Conservation (phyloP, 1,140 invertebrate species). For the Sycophila sp. region DNA sequence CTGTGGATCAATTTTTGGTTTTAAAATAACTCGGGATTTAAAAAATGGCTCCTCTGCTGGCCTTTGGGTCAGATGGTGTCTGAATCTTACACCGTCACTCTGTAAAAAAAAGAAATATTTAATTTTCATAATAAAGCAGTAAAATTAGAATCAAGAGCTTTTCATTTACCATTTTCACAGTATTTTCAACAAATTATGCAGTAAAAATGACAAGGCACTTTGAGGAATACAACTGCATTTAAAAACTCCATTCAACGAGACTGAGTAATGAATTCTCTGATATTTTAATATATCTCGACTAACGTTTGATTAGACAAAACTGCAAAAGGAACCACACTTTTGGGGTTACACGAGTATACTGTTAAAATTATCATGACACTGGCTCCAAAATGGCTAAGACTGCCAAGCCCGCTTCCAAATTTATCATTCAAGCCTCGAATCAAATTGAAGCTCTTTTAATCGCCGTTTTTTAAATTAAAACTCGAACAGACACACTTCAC, state of each 20-base stretch:
- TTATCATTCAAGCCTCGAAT: too few relatives aligned
- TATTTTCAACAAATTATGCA: not conserved
- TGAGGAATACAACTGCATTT: not conserved
- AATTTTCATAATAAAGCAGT: not conserved
- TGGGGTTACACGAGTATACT: not conserved
- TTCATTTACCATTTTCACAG: not conserved
- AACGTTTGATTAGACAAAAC: not conserved
- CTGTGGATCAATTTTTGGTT: conserved; percentile 38
- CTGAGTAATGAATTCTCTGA: not conserved
- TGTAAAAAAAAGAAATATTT: not conserved
- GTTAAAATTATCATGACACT: conserved; percentile 50
- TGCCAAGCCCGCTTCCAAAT: too few relatives aligned
- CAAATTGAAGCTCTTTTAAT: too few relatives aligned
- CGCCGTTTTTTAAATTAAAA: too few relatives aligned
- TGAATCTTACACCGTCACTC: conserved; percentile 40
- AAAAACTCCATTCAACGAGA: not conserved
- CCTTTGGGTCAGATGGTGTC: conserved; percentile 21
- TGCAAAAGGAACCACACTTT: not conserved
- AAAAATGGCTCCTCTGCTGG: conserved; percentile 26
- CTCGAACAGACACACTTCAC: too few relatives aligned
- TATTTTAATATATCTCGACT: not conserved
- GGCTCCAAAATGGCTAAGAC: too few relatives aligned
- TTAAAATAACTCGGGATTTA: conserved; percentile 22
- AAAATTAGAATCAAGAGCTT: not conserved
- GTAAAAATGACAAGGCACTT: not conserved